Evolutionary conservation across 2,113 vertebrate species (phyloP).

Genomic region (Alethe castanea): DNA sequence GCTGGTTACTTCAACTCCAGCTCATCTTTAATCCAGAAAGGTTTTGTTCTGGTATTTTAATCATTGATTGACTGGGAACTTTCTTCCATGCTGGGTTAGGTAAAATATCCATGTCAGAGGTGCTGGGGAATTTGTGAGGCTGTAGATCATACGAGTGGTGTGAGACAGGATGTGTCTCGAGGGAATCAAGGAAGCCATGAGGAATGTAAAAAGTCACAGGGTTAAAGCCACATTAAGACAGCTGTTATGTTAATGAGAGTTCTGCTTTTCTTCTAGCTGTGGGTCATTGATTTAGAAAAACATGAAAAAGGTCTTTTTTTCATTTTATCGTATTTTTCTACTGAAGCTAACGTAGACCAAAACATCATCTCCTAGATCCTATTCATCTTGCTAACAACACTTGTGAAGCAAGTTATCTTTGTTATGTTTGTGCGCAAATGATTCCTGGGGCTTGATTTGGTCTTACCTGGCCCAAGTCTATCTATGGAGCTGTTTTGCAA

Average conservation of each 20-base stretch:
- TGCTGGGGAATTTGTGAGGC: constrained; percentile 80
- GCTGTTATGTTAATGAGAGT: constrained; percentile 83
- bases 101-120: constrained; percentile 83
- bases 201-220: constrained; percentile 84
- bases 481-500: background rate
- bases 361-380: background rate
- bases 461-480: background rate
- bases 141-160: constrained; percentile 79
- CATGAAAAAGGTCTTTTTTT: constrained; percentile 61
- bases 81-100: constrained; percentile 79
- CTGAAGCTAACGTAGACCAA: constrained; percentile 31
- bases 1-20: constrained; percentile 60
- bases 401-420: background rate
- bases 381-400: background rate
- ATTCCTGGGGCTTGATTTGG: background rate
- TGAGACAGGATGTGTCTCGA: constrained; percentile 76
- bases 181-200: constrained; percentile 81
- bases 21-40: constrained; percentile 70
- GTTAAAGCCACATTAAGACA: constrained; percentile 89
- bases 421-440: background rate
- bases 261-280: constrained; percentile 69
- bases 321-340: constrained; percentile 54
- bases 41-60: constrained; percentile 76
- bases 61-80: constrained; percentile 79
- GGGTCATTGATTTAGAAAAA: constrained; percentile 78